Conservation (phyloP, 2,797 vertebrate species). For the Rhinatrema bivittatum region DNA sequence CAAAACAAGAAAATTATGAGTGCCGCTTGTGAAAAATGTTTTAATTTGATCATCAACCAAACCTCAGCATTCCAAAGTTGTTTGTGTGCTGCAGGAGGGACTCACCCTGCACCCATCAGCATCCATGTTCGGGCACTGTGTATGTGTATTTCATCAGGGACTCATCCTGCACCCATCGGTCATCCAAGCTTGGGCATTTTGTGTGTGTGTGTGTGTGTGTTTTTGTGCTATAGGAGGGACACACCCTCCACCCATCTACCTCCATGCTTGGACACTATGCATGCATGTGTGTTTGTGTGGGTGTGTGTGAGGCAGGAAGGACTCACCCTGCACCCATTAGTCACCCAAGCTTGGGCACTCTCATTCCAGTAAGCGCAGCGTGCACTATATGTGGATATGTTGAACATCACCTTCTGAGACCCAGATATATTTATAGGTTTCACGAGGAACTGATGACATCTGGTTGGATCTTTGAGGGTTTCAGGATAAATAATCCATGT, state of each 20-base stretch:
- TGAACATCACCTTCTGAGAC: neutral
- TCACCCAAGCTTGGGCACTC: neutral
- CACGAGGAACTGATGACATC: neutral
- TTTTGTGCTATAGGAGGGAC: no score
- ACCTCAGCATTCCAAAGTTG: no score
- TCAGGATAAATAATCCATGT: conserved; percentile 3
- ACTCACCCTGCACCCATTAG: conserved; percentile 5
- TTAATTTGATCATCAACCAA: no score
- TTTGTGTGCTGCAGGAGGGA: no score
- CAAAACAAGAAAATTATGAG: no score
- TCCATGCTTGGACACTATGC: neutral
- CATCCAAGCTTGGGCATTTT: neutral
- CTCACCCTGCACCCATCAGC: neutral
- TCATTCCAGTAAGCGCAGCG: neutral
- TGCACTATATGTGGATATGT: neutral
- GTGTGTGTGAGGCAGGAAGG: no score
- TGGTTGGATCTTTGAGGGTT: neutral
- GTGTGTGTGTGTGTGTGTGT: no score
- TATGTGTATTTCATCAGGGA: no score
- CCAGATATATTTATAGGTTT: neutral
- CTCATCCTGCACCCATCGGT: conserved; percentile 5
- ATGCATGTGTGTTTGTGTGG: no score
- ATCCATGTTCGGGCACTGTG: neutral
- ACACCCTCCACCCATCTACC: neutral
- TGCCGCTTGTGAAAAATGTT: no score